Conservation (phyloP, 2,888 invertebrate genomes). For the Diaprepes abbreviatus region DNA sequence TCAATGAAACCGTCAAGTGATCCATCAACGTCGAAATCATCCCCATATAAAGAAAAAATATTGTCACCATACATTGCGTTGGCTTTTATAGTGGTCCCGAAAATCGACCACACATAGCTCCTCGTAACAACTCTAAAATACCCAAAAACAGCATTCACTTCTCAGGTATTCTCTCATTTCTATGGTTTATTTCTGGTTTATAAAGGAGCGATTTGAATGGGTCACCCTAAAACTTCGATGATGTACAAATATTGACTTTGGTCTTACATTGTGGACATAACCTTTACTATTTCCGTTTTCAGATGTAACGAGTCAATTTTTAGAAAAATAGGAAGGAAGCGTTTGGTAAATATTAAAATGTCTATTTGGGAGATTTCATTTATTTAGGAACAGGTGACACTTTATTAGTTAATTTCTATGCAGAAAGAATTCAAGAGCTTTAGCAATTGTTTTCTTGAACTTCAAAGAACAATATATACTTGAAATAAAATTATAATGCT, state of each 20-base stretch:
- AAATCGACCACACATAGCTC: constrained; percentile 25
- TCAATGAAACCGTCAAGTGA: no score
- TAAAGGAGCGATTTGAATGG: constrained; percentile 19
- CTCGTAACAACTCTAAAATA: neutral
- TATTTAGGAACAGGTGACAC: neutral
- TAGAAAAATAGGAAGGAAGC: constrained; percentile 7
- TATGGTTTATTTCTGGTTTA: constrained; percentile 11
- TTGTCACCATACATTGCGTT: neutral
- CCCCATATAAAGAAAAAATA: neutral
- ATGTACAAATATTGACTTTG: constrained; percentile 37
- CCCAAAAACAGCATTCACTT: neutral
- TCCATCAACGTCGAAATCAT: neutral
- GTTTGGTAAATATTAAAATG: constrained; percentile 11
- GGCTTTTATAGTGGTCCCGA: constrained; percentile 15
- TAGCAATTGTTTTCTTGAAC: no score
- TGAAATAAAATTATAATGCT: no score
- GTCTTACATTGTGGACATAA: constrained; percentile 16
- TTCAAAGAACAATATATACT: no score
- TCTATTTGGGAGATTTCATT: neutral
- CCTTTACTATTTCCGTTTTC: constrained; percentile 23
- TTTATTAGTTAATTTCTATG: no score
- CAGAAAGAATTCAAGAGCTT: no score
- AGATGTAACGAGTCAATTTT: constrained; percentile 30
- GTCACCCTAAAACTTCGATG: constrained; percentile 28
- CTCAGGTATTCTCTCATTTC: constrained; percentile 5